Conservation (phyloP, 1,140 invertebrate species). For the Anoplolepis gracilipes region DNA sequence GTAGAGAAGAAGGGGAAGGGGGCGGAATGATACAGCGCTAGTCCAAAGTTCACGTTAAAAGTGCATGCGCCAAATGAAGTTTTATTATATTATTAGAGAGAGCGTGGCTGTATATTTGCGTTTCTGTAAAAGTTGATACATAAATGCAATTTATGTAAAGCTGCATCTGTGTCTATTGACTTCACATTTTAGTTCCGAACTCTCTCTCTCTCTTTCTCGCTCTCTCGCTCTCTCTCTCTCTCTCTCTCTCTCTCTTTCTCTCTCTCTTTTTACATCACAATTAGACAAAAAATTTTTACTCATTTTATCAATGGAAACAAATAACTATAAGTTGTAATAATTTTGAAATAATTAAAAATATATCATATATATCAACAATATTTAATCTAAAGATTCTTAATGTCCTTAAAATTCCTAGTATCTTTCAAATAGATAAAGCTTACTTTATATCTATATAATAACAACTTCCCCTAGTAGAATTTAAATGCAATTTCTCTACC, state of each 20-base stretch:
- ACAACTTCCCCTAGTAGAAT: background rate
- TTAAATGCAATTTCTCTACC: background rate
- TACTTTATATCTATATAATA: background rate
- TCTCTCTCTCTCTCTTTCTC: background rate
- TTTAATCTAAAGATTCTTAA: background rate
- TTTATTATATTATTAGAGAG: constrained; percentile 42
- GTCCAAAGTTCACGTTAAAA: constrained; percentile 29
- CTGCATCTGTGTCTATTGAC: background rate
- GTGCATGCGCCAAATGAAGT: background rate
- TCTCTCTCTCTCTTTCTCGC: background rate
- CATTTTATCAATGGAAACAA: background rate
- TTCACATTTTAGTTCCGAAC: background rate
- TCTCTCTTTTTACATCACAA: background rate
- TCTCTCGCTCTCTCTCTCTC: too few relatives aligned
- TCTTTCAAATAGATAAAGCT: background rate
- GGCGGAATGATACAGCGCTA: background rate
- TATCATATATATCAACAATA: background rate
- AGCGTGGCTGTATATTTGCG: background rate
- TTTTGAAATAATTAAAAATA: background rate
- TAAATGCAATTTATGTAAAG: background rate
- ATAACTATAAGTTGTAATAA: background rate
- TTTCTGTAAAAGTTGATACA: constrained; percentile 13
- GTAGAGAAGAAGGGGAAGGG: background rate
- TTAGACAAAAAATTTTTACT: background rate
- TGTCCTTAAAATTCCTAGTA: too few relatives aligned